Evolutionary conservation across 2,888 invertebrate species (phyloP), one percentile per base, ranked within the genome.

Genomic region (Thymelicus acteon): DNA sequence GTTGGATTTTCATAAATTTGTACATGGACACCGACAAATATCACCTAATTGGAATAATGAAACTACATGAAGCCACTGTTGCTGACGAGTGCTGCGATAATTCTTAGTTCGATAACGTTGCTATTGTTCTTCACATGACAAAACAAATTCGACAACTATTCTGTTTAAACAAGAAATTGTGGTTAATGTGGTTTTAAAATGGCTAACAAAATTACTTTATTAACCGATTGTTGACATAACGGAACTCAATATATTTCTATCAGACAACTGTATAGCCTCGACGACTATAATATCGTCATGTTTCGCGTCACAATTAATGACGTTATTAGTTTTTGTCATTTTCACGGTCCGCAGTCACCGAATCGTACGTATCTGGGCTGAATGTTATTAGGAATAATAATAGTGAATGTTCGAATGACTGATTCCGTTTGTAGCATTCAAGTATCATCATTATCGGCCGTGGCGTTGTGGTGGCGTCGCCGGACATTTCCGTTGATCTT

Each of bases 191-290:
- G 54, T 68, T 62, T 68, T 24, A 12, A 37, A 62, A 47, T 47
- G 52, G 47, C 57, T 31, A 68, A 62, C 68, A 37, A 47, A 61
- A 57, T 62, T 4, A 15, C 61, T 57, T 48, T 62, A 62, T 62
- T 57, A 60, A 57, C 19, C 67, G 60, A 65, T 60, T 39, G 66
- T 52, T 74, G 70, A 67, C 73, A 72, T 67, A 68, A 68, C 58
- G 47, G 57, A 37, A 6, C 44, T 54, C 47, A 57, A 62, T 37
- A 13, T 31, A 54, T 48, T 57, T 44, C 62, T 62, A 44, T 57
- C 47, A 47, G 54, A 60, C 61, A 44, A 61, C 24, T 13, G 39
- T 47, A 40, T 54, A 62, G 44, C 60, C 49, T 52, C 60, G 60
- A 15, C 6, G 31, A 67, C 52, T 67, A 44, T 49, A 67, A 24